Evolutionary conservation across 2,797 vertebrate species (phyloP).

Genomic region (Leucoraja ocellata): DNA sequence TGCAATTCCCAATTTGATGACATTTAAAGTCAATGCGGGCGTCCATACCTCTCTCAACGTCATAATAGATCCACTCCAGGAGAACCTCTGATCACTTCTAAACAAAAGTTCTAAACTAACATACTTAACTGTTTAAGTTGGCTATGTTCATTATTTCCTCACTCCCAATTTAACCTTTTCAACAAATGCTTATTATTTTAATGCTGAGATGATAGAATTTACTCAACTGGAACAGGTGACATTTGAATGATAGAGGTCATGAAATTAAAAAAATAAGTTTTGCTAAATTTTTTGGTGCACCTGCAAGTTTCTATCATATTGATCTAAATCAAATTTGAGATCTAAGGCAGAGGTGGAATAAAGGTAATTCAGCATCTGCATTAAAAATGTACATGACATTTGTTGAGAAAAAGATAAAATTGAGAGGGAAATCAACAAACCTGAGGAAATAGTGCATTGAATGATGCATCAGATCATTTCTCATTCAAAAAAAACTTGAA

Average conservation of each 20-base stretch:
- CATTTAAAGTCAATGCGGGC: conserved; percentile 64
- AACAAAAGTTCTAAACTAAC: neutral
- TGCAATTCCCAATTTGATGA: conserved; percentile 79
- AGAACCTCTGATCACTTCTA: conserved; percentile 24
- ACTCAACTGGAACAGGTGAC: neutral
- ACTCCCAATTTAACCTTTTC: conserved; percentile 1
- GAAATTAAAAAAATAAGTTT: neutral
- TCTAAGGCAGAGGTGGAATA: neutral
- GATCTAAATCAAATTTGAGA: neutral
- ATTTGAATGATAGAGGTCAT: conserved; percentile 17
- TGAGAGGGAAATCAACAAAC: neutral
- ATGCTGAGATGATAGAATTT: neutral
- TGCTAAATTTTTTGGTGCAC: neutral
- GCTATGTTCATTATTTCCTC: neutral
- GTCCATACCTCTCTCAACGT: conserved; percentile 51
- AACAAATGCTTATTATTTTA: conserved; percentile 20
- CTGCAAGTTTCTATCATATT: neutral
- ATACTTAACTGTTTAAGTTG: neutral
- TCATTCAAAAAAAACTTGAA: neutral
- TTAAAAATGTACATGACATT: neutral
- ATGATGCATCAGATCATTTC: neutral
- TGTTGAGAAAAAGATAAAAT: neutral
- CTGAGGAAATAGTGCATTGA: neutral
- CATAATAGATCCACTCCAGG: conserved; percentile 5
- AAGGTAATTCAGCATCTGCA: neutral